A percentile compares a stretch with the other conserved stretches of the same genome.
These are phyloP conservation scores for Pterobdella sp. DNA, from an alignment of 2,888 invertebrate species.

Conservation along the genomic window DNA sequence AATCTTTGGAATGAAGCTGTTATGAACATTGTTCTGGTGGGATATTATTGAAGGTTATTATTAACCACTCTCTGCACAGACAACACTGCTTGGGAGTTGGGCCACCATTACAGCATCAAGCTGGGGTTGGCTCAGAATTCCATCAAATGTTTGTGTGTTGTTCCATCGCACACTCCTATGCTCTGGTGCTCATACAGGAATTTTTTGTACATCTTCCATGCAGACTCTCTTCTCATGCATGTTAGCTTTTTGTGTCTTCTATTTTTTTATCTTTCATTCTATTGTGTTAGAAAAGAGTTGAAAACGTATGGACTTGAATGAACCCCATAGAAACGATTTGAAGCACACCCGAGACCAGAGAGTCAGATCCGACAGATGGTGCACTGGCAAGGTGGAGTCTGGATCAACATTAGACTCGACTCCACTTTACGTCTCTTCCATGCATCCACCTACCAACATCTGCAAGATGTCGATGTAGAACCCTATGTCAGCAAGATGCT, in stretches of 20 bases:
- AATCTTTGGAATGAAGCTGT: no score
- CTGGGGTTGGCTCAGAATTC: constrained; percentile 76
- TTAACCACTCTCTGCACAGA: no score
- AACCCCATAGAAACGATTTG: constrained; percentile 64
- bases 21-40: no score
- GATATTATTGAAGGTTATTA: no score
- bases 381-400: constrained; percentile 85
- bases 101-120: constrained; percentile 79
- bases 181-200: constrained; percentile 98
- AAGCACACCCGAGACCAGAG: constrained; percentile 93
- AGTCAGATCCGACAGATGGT: constrained; percentile 88
- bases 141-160: constrained; percentile 78
- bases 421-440: constrained; percentile 91
- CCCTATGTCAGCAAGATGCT: constrained; percentile 98
- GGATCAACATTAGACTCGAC: constrained; percentile 94
- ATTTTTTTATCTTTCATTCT: neutral
- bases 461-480: constrained; percentile 94
- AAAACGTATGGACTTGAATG: neutral
- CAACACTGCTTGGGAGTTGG: constrained; percentile 87
- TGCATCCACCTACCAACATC: constrained; percentile 87
- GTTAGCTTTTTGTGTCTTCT: constrained; percentile 35
- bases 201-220: constrained; percentile 86
- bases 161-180: constrained; percentile 53
- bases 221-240: constrained; percentile 66
- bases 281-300: neutral